Base-by-base conservation (phyloP, 2,797 vertebrate genomes). In the Xiphophorus birchmanni region DNA sequence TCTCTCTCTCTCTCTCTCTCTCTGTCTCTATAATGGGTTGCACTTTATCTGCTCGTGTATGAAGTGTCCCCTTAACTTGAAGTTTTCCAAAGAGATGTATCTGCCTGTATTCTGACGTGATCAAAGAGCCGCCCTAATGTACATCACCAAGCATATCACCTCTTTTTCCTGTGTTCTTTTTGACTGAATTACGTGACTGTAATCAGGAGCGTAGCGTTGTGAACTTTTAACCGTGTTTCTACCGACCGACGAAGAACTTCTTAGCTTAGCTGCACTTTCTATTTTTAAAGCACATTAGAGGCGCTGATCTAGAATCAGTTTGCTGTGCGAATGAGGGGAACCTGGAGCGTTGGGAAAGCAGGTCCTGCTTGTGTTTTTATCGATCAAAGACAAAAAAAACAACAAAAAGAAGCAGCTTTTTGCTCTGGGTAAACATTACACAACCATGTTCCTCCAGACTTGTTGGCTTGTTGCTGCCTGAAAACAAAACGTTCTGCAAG, bases 41-140 rank as follows among this genome's bases (percentile, higher is more conserved):
- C 84, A 87, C 88, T 90, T 65, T 65, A 18, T 35, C 5, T 8
- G 7, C 60, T 88, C 37, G 47, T 73, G 71, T 83, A 82, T 81
- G 80, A 90, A 84, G 90, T 79, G 80, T 86, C 75, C 69, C 82
- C 84, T 87, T 65, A 80, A 88, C 40, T 74, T 80, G 80, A 89
- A 74, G 76, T 82, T 87, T 87, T 84, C 88, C 89, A 93, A 94
- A 92, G 90, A 93, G 87, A 85, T 73, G 80, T 56, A 56, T 71
- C 90, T 92, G 89, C 87, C 87, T 92, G 87, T 91, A 79, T 89
- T 89, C 86, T 89, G 83, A 89, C 76, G 63, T 80, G 84, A 91
- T 90, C 86, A 58, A 88, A 85, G 78, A 87, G 87, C 83, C 82
- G 79, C 80, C 86, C 67, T 88, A 83, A 79, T 85, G 75, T 85